Conservation (phyloP, 2,797 vertebrate species). For the Acropternis orthonyx region DNA sequence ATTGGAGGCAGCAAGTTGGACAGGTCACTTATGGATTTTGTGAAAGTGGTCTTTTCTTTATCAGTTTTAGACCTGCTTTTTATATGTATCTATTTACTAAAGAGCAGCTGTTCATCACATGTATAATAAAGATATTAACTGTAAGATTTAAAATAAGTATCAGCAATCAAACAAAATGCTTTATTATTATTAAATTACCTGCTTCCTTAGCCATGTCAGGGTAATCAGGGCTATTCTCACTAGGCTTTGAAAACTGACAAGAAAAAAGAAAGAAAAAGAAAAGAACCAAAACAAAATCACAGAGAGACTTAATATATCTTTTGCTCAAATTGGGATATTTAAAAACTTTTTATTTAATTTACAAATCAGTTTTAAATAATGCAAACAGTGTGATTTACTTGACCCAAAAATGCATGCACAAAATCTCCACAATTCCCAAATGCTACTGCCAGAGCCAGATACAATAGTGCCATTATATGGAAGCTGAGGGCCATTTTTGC, state of each 20-base stretch:
- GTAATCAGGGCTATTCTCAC: constrained; percentile 80
- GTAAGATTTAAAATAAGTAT: background rate
- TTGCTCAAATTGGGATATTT: background rate
- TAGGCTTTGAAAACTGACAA: constrained; percentile 88
- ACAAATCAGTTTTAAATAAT: background rate
- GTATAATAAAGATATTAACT: background rate
- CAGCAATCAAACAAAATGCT: background rate
- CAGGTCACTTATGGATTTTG: background rate
- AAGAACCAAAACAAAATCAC: background rate
- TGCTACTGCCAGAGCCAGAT: background rate
- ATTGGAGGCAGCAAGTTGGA: background rate
- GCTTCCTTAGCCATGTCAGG: constrained; percentile 95
- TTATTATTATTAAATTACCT: constrained; percentile 77
- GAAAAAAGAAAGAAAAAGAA: background rate
- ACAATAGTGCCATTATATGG: background rate
- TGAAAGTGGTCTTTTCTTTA: background rate
- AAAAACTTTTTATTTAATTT: background rate
- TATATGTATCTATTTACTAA: background rate
- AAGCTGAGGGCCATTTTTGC: too few relatives aligned
- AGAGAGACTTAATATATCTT: background rate
- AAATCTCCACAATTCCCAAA: background rate
- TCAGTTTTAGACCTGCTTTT: background rate
- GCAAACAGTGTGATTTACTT: background rate
- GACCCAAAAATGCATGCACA: background rate
- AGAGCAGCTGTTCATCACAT: background rate